These are phyloP conservation scores for Heterotilapia buettikoferi DNA, from an alignment of 2,113 vertebrate species.

Conservation along the genomic window DNA sequence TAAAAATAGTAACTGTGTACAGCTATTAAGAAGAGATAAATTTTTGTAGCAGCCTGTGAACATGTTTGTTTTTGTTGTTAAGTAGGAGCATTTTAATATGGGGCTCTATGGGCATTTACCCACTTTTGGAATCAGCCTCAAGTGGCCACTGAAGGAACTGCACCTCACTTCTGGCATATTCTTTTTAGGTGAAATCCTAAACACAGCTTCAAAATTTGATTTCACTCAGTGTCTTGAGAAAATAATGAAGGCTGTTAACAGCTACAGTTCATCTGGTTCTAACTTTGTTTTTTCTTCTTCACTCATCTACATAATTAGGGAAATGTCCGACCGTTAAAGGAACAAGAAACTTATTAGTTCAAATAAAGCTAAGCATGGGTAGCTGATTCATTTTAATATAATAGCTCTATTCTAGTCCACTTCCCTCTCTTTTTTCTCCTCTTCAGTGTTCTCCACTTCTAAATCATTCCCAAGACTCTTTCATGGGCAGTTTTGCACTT, in stretches of 20 bases:
- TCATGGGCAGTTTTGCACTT: slow-evolving; percentile 28
- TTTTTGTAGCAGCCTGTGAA: background rate
- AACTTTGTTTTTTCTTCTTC: background rate
- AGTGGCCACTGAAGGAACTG: background rate
- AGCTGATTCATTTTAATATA: slow-evolving; percentile 8
- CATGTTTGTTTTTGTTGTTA: background rate
- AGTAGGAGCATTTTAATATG: background rate
- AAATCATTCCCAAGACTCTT: slow-evolving; percentile 21
- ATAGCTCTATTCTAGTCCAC: slow-evolving; percentile 2
- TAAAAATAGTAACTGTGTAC: background rate
- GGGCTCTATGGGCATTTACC: background rate
- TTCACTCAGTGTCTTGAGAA: background rate
- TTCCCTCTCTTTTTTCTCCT: background rate
- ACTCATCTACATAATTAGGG: background rate
- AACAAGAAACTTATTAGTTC: slow-evolving; percentile 3
- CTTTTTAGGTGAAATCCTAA: background rate
- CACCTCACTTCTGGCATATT: background rate
- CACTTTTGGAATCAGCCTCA: background rate
- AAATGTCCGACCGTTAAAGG: background rate
- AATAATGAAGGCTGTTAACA: background rate
- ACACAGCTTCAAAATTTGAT: background rate
- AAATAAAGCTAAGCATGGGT: background rate
- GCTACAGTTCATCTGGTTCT: background rate
- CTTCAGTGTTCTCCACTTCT: background rate
- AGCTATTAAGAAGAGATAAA: background rate